Evolutionary conservation across 2,797 vertebrate genomes (phyloP).

Genomic region (Enteromius fasciolatus): DNA sequence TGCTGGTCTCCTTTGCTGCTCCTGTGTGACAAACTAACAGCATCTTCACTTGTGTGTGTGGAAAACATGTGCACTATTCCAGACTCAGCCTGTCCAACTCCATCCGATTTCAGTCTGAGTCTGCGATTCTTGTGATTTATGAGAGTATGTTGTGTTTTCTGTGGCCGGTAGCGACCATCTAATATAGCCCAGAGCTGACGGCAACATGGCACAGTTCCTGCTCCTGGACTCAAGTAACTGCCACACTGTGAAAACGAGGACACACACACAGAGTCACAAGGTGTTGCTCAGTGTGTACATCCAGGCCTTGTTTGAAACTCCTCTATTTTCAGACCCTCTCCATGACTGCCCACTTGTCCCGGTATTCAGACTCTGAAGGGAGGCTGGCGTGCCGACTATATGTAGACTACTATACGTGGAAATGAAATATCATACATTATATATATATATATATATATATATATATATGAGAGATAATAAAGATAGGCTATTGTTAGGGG

Average conservation of each 20-base stretch:
- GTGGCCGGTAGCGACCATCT: not conserved
- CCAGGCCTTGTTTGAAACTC: constrained; percentile 17
- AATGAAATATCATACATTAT: constrained; percentile 6
- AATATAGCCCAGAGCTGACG: constrained; percentile 2
- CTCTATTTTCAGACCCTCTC: constrained; percentile 34
- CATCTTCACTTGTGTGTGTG: not conserved
- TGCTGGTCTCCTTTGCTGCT: constrained; percentile 4
- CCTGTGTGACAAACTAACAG: not conserved
- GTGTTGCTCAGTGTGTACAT: constrained; percentile 5
- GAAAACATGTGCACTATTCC: not conserved
- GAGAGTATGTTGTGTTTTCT: not conserved
- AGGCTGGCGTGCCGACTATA: not conserved
- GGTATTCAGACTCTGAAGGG: not conserved
- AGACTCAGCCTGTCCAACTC: not conserved
- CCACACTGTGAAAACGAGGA: constrained; percentile 8
- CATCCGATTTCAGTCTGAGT: not conserved
- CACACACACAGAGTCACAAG: constrained; percentile 14
- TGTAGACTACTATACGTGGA: constrained; percentile 10
- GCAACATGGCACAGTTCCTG: not conserved
- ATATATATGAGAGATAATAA: not conserved
- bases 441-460: not conserved
- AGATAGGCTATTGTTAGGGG: not conserved
- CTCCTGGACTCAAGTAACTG: not conserved
- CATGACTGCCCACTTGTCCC: not conserved
- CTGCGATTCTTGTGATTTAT: constrained; percentile 21